Conservation (phyloP, 1,140 invertebrate genomes). For the Aphelenchoides fujianensis region DNA sequence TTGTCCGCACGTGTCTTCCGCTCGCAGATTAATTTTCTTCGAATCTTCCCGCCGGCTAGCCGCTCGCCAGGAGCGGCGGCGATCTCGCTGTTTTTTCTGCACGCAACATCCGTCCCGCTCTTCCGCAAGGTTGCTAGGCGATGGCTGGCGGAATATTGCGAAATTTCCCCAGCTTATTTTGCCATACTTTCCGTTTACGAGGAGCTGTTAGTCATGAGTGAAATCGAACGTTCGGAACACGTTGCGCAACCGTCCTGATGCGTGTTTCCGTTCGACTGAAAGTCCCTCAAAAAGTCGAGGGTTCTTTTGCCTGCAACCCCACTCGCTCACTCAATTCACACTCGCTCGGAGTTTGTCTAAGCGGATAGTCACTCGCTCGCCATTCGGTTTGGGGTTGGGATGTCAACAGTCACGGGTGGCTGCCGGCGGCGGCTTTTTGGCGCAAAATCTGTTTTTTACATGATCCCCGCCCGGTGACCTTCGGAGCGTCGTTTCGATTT, state of each 20-base stretch:
- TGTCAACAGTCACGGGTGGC: neutral
- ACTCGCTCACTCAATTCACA: no score
- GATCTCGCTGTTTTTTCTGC: neutral
- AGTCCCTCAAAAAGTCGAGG: no score
- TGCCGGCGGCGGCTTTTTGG: neutral
- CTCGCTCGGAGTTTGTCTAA: neutral
- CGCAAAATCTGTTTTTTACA: slow-evolving; percentile 1
- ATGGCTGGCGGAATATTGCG: no score
- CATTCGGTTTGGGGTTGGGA: no score
- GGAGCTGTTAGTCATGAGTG: no score
- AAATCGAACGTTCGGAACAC: no score
- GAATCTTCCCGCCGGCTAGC: neutral
- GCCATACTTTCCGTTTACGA: no score
- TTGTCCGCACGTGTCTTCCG: neutral
- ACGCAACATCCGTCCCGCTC: neutral
- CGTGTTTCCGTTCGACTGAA: no score
- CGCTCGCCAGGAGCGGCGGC: no score
- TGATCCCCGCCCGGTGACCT: neutral
- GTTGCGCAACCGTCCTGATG: no score
- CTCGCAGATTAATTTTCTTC: neutral
- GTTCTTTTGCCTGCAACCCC: no score
- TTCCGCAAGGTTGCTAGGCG: neutral
- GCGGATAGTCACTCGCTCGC: neutral
- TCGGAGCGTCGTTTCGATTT: neutral
- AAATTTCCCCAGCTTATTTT: no score